These are phyloP conservation scores for Urocynchramus pylzowi DNA, from an alignment of 2,113 vertebrate species.

Conservation along the genomic window DNA sequence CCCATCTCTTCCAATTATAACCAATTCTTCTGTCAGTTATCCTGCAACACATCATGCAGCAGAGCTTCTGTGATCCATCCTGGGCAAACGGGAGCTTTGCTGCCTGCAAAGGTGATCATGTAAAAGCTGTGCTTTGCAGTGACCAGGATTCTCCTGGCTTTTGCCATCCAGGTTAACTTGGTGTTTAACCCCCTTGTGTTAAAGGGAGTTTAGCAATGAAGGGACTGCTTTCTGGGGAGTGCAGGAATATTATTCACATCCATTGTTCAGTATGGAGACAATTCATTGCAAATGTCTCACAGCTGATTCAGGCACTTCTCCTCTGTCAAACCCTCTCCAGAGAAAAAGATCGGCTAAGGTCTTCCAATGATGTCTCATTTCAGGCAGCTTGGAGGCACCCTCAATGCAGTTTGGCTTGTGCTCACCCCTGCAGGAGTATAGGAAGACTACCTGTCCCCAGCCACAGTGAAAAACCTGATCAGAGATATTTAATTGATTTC, in stretches of 20 bases:
- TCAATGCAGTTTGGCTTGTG: background rate
- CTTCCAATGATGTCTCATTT: background rate
- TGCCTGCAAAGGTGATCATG: background rate
- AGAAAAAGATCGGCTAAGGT: background rate
- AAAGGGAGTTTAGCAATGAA: background rate
- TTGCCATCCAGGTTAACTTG: background rate
- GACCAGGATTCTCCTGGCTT: background rate
- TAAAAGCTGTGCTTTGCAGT: background rate
- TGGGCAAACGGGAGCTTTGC: accelerated
- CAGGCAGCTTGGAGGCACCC: background rate
- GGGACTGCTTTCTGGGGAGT: background rate
- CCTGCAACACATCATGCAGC: accelerated
- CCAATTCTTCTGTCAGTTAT: background rate
- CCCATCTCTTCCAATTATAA: background rate
- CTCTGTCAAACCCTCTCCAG: background rate
- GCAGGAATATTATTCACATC: background rate
- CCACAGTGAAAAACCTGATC: background rate
- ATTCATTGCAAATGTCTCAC: background rate
- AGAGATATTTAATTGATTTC: background rate
- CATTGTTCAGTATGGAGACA: background rate
- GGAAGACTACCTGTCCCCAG: background rate
- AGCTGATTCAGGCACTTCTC: background rate
- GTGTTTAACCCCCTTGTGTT: background rate
- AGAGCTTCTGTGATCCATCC: background rate
- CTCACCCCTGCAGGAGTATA: background rate